phyloP scores from a whole-genome alignment of 2,888 invertebrate genomes.

The Limenitis camilla region DNA sequence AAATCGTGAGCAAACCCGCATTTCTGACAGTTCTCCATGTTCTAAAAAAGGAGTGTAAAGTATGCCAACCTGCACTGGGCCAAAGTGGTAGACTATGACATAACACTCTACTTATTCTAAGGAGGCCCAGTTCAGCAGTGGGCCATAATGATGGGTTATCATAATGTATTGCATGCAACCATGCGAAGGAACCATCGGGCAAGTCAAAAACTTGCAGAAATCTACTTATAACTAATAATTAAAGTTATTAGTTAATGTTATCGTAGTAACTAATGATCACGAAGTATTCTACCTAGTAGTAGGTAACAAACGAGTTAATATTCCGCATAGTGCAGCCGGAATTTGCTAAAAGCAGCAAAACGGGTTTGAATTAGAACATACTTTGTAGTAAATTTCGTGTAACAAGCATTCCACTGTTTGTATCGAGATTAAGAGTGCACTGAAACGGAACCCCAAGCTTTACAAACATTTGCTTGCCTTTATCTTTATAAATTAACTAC shows the following conservation, averaged over 20 bases:
- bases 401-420: constrained; percentile 39
- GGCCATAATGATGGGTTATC: too few relatives aligned
- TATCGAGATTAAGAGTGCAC: constrained; percentile 22
- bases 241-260: constrained; percentile 3
- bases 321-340: constrained; percentile 34
- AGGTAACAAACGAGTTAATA: constrained; percentile 16
- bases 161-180: too few relatives aligned
- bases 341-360: constrained; percentile 40
- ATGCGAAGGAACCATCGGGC: too few relatives aligned
- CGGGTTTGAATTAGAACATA: constrained; percentile 52
- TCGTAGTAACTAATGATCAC: constrained; percentile 2
- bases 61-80: too few relatives aligned
- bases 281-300: constrained; percentile 4
- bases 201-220: too few relatives aligned
- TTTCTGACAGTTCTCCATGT: too few relatives aligned
- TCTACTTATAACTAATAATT: neutral
- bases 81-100: too few relatives aligned
- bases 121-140: too few relatives aligned
- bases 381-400: constrained; percentile 49
- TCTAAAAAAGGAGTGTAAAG: too few relatives aligned
- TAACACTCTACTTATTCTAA: too few relatives aligned
- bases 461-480: constrained; percentile 10
- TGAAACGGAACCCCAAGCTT: constrained; percentile 10
- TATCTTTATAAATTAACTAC: constrained; percentile 10
- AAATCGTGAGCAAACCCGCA: too few relatives aligned